Conservation (phyloP, 2,113 vertebrate genomes). For the Megaptera novaeangliae region DNA sequence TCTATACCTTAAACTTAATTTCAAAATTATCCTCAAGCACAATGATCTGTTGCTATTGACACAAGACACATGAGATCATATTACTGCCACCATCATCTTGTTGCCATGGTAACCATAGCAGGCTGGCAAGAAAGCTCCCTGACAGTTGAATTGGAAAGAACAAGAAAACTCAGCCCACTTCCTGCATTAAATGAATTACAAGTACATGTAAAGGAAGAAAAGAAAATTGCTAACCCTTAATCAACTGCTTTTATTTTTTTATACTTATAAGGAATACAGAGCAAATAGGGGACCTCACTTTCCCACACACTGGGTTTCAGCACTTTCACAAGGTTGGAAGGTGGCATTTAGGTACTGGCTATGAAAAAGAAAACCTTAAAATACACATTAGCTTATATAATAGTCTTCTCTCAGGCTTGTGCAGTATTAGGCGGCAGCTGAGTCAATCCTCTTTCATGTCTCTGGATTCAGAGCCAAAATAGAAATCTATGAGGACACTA, state of each 20-base stretch:
- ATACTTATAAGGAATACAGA: conserved; percentile 72
- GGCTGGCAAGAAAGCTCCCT: conserved; percentile 78
- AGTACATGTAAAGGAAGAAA: conserved; percentile 78
- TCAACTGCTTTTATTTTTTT: conserved; percentile 80
- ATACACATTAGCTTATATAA: conserved; percentile 73
- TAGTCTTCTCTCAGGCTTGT: conserved; percentile 53
- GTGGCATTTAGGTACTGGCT: conserved; percentile 60
- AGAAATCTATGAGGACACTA: conserved; percentile 44
- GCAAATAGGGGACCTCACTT: conserved; percentile 65
- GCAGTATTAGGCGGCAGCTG: conserved; percentile 61
- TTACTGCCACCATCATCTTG: conserved; percentile 72
- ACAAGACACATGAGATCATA: conserved; percentile 74
- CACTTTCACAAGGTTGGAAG: conserved; percentile 39
- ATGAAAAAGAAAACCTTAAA: conserved; percentile 49
- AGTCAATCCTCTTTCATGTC: conserved; percentile 60
- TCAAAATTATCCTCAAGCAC: conserved; percentile 7
- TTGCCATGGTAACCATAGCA: conserved; percentile 80
- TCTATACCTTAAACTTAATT: conserved; percentile 37
- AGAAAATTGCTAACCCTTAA: conserved; percentile 81
- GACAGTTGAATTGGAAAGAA: conserved; percentile 83
- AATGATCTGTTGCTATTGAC: conserved; percentile 69
- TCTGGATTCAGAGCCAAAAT: conserved; percentile 69
- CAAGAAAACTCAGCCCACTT: conserved; percentile 83
- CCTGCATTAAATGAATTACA: conserved; percentile 82
- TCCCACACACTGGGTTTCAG: conserved; percentile 53